Evolutionary conservation across 2,113 vertebrate genomes (phyloP).

Genomic region (Calypte anna): DNA sequence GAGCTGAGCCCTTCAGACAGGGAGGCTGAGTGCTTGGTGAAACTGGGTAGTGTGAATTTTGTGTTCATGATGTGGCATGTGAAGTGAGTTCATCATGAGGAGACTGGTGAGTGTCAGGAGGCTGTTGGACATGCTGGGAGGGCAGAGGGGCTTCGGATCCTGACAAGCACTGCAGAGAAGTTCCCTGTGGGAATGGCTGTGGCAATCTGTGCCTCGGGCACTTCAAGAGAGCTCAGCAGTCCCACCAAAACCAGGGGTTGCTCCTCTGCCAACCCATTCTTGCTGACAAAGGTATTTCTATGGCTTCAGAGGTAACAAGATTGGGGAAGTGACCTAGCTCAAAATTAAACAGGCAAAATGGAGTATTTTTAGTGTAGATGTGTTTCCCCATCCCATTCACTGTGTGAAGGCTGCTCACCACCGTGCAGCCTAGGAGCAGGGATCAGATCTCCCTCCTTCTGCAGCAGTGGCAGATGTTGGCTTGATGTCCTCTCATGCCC

Average conservation of each 20-base stretch:
- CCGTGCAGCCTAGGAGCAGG: neutral
- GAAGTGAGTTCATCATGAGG: neutral
- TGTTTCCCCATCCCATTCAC: neutral
- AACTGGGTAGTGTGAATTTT: neutral
- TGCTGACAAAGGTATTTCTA: neutral
- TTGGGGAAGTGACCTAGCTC: conserved; percentile 47
- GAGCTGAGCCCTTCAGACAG: neutral
- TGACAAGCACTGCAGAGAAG: neutral
- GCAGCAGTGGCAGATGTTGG: neutral
- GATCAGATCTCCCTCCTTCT: neutral
- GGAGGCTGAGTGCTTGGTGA: neutral
- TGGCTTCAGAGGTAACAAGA: neutral
- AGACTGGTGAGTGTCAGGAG: neutral
- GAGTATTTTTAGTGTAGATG: conserved; percentile 34
- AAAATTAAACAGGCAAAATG: conserved; percentile 21
- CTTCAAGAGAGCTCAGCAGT: neutral
- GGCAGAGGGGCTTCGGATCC: neutral
- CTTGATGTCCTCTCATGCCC: neutral
- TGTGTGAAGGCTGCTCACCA: neutral
- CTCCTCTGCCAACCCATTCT: neutral
- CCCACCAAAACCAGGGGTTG: neutral
- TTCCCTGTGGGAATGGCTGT: accelerated
- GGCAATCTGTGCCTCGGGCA: accelerated
- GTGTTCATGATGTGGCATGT: accelerated
- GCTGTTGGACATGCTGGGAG: neutral